Base-by-base conservation (phyloP, 1,140 invertebrate genomes). In the Myzus persicae region DNA sequence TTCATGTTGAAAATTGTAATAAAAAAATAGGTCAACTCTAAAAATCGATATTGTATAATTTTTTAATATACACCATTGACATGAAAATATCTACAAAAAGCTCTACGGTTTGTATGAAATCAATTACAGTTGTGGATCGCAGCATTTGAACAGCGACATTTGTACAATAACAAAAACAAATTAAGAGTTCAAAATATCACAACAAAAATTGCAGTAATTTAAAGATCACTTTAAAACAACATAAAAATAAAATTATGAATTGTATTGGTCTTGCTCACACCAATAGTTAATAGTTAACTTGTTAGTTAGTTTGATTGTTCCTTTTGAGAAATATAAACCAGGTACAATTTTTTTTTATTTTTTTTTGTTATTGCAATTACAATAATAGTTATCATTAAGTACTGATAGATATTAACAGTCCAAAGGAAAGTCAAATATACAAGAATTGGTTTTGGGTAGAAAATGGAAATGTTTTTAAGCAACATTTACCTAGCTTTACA, bases 31-130 rank as follows among this genome's bases (percentile, higher is more conserved):
- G 11, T 85, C 81, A 92, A 91, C 91, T 82, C 81, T 93, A 84
- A 93, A 84, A 93, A 93, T 85, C 54, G 54, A 93, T 93, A 38
- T 93, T 93, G 91, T 93, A 93, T 93, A 91, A 91, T 91, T 92
- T 85, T 85, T 51, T 42, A 93, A 93, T 93, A 93, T 93, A 93
- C 91, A 93, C 81, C 91, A 93, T 84, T 51, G 76, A 93, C 91
- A 93, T 54, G 81, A 54, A 51, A 93, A 40, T 93, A 93, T 93
- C 91, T 93, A 93, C 91, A 93, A 9, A 42, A 93, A 85, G 81
- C 81, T 91, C 81, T 93, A 93, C 5, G 14, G 14, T 51, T 54
- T 82, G 22, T 82, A 92, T 92, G 90, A 81, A 91, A 93, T 84
- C 24, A 85, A 84, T 93, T 93, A 93, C 46, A 93, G 24, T 93